Conservation (phyloP, 2,113 vertebrate species). For the Marmota monax region DNA sequence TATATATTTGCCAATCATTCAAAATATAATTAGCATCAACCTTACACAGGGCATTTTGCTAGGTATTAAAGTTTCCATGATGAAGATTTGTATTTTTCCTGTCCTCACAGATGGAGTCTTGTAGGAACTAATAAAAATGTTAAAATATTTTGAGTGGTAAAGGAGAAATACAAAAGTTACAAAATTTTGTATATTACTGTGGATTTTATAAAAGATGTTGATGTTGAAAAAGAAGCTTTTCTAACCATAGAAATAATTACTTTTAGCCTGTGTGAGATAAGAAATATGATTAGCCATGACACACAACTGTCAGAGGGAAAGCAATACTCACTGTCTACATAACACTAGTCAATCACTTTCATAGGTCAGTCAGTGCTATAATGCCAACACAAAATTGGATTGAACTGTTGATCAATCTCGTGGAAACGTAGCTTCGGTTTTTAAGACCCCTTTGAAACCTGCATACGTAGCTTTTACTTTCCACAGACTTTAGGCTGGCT, state of each 20-base stretch:
- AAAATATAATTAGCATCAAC: background rate
- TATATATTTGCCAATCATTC: background rate
- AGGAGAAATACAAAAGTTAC: background rate
- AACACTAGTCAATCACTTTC: background rate
- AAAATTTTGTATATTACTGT: background rate
- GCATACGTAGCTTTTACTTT: background rate
- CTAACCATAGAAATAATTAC: constrained; percentile 4
- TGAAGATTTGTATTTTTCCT: background rate
- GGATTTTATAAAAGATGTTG: background rate
- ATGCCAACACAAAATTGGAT: background rate
- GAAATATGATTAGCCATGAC: background rate
- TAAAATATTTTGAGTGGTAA: background rate
- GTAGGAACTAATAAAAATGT: background rate
- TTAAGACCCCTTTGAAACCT: background rate
- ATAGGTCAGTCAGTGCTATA: background rate
- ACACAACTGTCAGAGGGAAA: background rate
- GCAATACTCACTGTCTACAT: background rate
- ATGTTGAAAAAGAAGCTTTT: background rate
- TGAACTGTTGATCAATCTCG: constrained; percentile 22
- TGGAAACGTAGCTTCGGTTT: background rate
- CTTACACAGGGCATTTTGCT: background rate
- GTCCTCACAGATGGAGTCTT: background rate
- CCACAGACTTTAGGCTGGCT: background rate
- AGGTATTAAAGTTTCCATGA: background rate
- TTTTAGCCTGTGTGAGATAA: background rate